Conservation (phyloP, 2,888 invertebrate species). For the Drosophila prostipennis region DNA sequence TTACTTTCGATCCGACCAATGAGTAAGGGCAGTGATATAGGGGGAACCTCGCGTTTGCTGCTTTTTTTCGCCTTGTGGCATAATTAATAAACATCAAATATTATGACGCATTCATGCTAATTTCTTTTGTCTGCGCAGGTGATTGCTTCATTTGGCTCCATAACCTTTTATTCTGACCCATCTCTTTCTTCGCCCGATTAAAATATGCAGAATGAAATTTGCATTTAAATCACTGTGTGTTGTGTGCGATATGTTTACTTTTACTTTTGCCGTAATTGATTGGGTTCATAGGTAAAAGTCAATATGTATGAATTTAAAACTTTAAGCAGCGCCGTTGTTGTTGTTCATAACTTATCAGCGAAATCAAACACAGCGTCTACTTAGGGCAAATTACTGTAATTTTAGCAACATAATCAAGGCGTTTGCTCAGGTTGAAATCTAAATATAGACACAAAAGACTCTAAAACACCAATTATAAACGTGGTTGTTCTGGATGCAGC, state of each 20-base stretch:
- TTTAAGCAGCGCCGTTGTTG: neutral
- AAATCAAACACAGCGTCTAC: conserved; percentile 52
- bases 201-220: conserved; percentile 69
- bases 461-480: conserved; percentile 74
- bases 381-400: conserved; percentile 73
- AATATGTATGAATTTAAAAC: conserved; percentile 14
- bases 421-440: conserved; percentile 56
- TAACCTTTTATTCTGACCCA: conserved; percentile 18
- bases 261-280: conserved; percentile 64
- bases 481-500: conserved; percentile 41
- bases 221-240: conserved; percentile 60
- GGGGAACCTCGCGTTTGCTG: neutral
- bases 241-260: conserved; percentile 58
- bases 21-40: conserved; percentile 6
- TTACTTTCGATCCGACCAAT: conserved; percentile 26
- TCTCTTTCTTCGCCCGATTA: conserved; percentile 40
- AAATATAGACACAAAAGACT: conserved; percentile 73
- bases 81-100: conserved; percentile 72
- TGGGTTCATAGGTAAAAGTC: conserved; percentile 32
- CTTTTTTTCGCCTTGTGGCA: conserved; percentile 26
- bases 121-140: conserved; percentile 62
- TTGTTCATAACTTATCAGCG: conserved; percentile 25
- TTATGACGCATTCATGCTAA: conserved; percentile 73
- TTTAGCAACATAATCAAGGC: conserved; percentile 71
- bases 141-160: conserved; percentile 69